These are phyloP conservation scores for Drosophila kepulauana DNA, from an alignment of 1,140 invertebrate genomes.

Conservation along the genomic window DNA sequence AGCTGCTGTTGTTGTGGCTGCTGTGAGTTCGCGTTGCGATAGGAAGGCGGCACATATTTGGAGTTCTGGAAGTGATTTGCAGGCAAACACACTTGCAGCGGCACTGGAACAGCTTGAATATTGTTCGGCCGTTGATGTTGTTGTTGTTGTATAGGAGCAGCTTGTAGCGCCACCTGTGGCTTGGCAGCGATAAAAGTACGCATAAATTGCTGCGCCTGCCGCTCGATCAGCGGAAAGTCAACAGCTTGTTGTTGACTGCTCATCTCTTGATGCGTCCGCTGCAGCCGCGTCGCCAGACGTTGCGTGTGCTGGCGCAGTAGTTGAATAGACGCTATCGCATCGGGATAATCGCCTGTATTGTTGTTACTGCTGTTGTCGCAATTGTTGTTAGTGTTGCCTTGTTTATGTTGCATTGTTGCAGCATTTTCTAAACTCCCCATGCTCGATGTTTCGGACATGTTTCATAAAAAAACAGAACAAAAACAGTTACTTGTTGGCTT, in stretches of 20 bases:
- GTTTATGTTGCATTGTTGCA: constrained; percentile 10
- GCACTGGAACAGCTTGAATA: too few species aligned
- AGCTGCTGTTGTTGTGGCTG: constrained; percentile 1
- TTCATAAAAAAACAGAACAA: constrained; percentile 1
- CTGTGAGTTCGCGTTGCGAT: background rate
- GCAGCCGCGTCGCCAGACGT: constrained; percentile 45
- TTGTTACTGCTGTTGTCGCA: constrained; percentile 11
- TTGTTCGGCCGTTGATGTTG: constrained; percentile 6
- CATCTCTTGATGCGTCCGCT: constrained; percentile 55
- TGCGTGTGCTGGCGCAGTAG: constrained; percentile 56
- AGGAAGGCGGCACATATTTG: too few species aligned
- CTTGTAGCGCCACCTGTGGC: constrained; percentile 1
- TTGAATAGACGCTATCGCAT: constrained; percentile 32
- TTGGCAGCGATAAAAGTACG: constrained; percentile 6
- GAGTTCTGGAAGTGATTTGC: too few species aligned
- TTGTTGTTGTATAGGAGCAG: background rate
- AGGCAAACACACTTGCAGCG: too few species aligned
- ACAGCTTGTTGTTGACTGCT: background rate
- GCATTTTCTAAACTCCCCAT: constrained; percentile 40
- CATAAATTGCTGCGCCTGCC: constrained; percentile 40
- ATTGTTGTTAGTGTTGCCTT: background rate
- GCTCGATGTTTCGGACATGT: constrained; percentile 66
- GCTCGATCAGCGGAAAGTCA: constrained; percentile 27
- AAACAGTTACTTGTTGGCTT: constrained; percentile 23
- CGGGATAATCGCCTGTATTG: background rate